A percentile compares a stretch with the other conserved stretches of the same genome.
Conservation (phyloP, 2,797 vertebrate genomes). For the Scleropages formosus region DNA sequence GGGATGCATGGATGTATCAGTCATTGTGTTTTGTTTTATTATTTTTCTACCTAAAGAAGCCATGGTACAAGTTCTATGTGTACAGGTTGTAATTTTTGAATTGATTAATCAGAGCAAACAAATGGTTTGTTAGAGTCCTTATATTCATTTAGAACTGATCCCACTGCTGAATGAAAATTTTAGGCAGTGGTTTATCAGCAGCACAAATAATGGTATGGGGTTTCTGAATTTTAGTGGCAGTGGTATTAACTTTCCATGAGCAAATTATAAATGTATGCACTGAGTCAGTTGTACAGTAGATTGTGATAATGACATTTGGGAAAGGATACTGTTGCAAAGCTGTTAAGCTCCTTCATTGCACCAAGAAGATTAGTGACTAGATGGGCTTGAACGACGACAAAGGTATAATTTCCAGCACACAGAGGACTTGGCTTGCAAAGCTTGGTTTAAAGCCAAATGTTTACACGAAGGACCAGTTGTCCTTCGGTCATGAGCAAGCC, state of each 20-base stretch:
- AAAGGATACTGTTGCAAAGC: conserved; percentile 74
- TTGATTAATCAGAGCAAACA: neutral
- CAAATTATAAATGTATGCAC: conserved; percentile 44
- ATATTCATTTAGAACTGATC: conserved; percentile 38
- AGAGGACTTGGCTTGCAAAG: conserved; percentile 68
- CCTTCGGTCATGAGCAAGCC: conserved; percentile 63
- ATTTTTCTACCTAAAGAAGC: neutral
- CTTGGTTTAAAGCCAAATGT: conserved; percentile 71
- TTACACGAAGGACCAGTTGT: conserved; percentile 74
- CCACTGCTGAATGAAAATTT: conserved; percentile 37
- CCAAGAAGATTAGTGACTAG: conserved; percentile 76
- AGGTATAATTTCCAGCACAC: conserved; percentile 67
- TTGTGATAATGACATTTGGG: conserved; percentile 78
- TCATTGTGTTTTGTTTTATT: neutral
- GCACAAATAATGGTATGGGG: conserved; percentile 32
- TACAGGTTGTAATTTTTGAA: too few relatives aligned
- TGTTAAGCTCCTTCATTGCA: conserved; percentile 76
- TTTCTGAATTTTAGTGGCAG: conserved; percentile 34
- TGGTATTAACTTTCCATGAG: conserved; percentile 27
- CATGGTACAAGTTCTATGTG: too few relatives aligned
- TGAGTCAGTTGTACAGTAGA: conserved; percentile 58
- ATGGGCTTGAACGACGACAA: conserved; percentile 72
- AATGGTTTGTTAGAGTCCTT: conserved; percentile 32
- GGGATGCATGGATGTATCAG: too few relatives aligned
- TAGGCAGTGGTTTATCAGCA: conserved; percentile 37